A percentile compares a stretch with the other conserved stretches of the same genome.
Conservation (phyloP, 2,113 vertebrate species). For the Perccottus glenii region DNA sequence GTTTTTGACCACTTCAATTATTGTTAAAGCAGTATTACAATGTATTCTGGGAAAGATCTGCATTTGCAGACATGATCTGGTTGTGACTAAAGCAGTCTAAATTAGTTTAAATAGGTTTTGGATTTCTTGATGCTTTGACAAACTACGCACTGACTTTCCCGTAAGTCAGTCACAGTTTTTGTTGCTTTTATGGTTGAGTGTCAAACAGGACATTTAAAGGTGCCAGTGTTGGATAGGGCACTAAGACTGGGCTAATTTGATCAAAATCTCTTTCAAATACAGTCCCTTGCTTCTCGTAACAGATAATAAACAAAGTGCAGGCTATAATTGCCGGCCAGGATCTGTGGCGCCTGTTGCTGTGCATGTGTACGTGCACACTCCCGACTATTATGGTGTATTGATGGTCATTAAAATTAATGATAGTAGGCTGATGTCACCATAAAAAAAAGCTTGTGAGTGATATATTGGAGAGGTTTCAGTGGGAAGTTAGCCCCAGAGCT, state of each 20-base stretch:
- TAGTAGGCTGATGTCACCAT: conserved; percentile 65
- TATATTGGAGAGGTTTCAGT: background rate
- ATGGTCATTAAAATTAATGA: conserved; percentile 74
- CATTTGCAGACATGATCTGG: conserved; percentile 1
- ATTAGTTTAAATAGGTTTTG: conserved; percentile 8
- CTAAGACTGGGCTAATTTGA: conserved; percentile 22
- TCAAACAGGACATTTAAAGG: conserved; percentile 31
- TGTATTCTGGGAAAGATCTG: background rate
- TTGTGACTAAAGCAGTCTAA: conserved; percentile 8
- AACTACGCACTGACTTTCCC: background rate
- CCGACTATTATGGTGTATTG: conserved; percentile 58
- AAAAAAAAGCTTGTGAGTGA: conserved; percentile 11
- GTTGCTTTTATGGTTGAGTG: conserved; percentile 9
- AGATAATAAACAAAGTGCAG: conserved; percentile 75
- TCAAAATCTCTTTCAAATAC: conserved; percentile 28
- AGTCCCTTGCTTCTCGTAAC: conserved; percentile 54
- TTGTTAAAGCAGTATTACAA: background rate
- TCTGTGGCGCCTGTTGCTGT: conserved; percentile 66
- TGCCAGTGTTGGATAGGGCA: conserved; percentile 8
- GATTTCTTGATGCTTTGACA: background rate
- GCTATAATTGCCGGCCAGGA: conserved; percentile 67
- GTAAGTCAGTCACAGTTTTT: conserved; percentile 5
- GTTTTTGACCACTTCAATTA: background rate
- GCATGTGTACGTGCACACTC: conserved; percentile 33
- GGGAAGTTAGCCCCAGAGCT: background rate